These are phyloP conservation scores for Petrolisthes cinctipes DNA, from an alignment of 2,888 invertebrate species.

Conservation along the genomic window DNA sequence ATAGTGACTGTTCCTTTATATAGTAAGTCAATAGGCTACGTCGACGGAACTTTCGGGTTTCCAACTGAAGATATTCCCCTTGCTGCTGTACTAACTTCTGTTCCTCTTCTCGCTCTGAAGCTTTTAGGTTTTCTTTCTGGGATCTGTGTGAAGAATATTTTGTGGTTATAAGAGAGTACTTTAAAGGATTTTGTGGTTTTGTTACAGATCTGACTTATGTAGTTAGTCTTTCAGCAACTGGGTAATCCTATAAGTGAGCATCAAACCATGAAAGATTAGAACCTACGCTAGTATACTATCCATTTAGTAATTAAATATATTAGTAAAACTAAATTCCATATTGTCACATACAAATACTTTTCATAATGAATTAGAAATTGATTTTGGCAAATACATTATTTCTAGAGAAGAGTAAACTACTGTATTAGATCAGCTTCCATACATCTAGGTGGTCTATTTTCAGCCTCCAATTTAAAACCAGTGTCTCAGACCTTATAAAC, in stretches of 20 bases:
- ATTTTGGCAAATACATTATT: no score
- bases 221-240: slow-evolving; percentile 2
- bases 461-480: no score
- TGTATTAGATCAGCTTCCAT: no score
- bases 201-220: neutral
- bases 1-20: slow-evolving; percentile 80
- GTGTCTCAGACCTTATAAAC: no score
- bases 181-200: neutral
- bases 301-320: neutral
- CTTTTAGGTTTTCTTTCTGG: slow-evolving; percentile 91
- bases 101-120: slow-evolving; percentile 91
- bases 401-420: no score
- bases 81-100: slow-evolving; percentile 88
- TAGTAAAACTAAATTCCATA: neutral
- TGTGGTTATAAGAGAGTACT: neutral
- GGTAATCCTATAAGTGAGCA: neutral
- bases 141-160: slow-evolving; percentile 26
- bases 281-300: neutral
- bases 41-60: slow-evolving; percentile 91
- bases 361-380: no score
- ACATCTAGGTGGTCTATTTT: no score
- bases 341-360: no score
- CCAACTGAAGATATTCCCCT: slow-evolving; percentile 90
- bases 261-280: neutral
- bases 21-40: slow-evolving; percentile 85